Conservation (phyloP, 2,888 invertebrate species). For the Acleris holmiana region DNA sequence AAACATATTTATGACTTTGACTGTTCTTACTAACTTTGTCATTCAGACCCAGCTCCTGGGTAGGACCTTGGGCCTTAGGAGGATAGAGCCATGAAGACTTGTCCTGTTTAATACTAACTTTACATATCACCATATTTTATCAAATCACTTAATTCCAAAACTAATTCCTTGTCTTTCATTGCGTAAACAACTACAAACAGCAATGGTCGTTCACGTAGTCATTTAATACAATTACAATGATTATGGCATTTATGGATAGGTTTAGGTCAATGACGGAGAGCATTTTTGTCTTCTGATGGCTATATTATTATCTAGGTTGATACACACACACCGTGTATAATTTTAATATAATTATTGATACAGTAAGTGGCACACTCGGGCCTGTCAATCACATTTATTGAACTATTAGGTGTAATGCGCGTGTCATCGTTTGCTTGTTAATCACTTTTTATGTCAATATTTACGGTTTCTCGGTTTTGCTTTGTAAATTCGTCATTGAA, state of each 20-base stretch:
- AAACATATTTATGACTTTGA: too few relatives aligned
- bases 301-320: neutral
- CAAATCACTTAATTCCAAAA: too few relatives aligned
- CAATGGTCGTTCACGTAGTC: too few relatives aligned
- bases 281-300: constrained; percentile 4
- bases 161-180: too few relatives aligned
- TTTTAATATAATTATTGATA: constrained; percentile 33
- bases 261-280: constrained; percentile 6
- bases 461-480: constrained; percentile 29
- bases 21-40: too few relatives aligned
- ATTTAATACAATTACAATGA: neutral
- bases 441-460: constrained; percentile 28
- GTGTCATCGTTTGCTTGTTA: constrained; percentile 27
- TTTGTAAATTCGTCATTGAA: constrained; percentile 17
- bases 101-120: too few relatives aligned
- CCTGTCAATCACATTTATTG: constrained; percentile 15
- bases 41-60: too few relatives aligned
- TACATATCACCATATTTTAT: too few relatives aligned
- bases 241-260: constrained; percentile 19
- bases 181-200: too few relatives aligned
- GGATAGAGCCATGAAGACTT: too few relatives aligned
- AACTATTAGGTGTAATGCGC: constrained; percentile 5
- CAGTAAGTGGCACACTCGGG: constrained; percentile 24
- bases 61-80: too few relatives aligned
- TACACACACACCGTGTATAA: constrained; percentile 1